These are phyloP conservation scores for Ischnus inquisitorius DNA, from an alignment of 2,888 invertebrate genomes.

Conservation along the genomic window DNA sequence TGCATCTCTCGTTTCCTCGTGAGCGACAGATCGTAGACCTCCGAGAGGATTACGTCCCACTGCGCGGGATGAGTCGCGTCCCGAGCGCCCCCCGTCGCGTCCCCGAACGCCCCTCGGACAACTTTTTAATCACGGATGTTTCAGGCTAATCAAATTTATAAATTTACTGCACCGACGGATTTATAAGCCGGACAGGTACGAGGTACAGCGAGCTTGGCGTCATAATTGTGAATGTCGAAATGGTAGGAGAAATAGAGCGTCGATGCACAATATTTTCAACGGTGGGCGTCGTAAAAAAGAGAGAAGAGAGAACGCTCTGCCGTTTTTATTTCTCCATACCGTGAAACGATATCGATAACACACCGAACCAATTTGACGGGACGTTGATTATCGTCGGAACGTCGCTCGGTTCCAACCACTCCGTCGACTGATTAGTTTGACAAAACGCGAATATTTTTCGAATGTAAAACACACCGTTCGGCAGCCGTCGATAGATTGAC, in stretches of 20 bases:
- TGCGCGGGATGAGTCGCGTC: slow-evolving; percentile 50
- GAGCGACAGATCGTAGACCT: slow-evolving; percentile 59
- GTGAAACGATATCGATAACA: not conserved
- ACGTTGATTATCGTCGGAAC: slow-evolving; percentile 13
- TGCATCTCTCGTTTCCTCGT: slow-evolving; percentile 30
- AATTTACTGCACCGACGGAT: slow-evolving; percentile 15
- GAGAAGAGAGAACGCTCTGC: not conserved
- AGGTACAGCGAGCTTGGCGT: not conserved
- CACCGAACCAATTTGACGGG: slow-evolving; percentile 11
- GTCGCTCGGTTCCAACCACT: not conserved
- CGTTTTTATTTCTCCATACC: not conserved
- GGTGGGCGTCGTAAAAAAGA: not conserved
- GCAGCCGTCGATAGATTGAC: not conserved
- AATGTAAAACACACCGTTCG: slow-evolving; percentile 9
- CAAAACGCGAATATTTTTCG: slow-evolving; percentile 30
- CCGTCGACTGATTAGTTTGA: slow-evolving; percentile 36
- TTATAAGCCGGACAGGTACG: not conserved
- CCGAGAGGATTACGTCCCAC: slow-evolving; percentile 46
- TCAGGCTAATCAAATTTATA: slow-evolving; percentile 58
- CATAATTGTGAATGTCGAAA: not conserved
- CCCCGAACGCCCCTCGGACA: slow-evolving; percentile 26
- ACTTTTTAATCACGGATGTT: slow-evolving; percentile 62
- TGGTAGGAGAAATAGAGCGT: not conserved
- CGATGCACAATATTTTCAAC: slow-evolving; percentile 12
- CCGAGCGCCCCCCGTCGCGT: not conserved